A percentile compares a stretch with the other conserved stretches of the same genome.
phyloP scores from a whole-genome alignment of 1,140 invertebrate species.

The Drosophila littoralis region DNA sequence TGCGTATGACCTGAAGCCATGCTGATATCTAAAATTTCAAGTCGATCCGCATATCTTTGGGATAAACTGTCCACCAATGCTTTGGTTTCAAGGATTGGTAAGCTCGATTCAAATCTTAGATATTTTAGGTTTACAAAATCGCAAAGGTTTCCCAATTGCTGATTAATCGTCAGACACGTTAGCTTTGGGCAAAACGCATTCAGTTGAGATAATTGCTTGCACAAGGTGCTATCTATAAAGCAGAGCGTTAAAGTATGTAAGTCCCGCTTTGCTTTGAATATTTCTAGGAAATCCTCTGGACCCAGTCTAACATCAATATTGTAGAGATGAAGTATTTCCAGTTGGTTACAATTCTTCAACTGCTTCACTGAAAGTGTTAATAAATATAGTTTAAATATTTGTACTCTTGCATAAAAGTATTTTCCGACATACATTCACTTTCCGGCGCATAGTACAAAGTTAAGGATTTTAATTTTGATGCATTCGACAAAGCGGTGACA shows the following conservation, averaged over 20 bases:
- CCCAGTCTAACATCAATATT: background rate
- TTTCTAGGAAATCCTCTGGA: conserved; percentile 8
- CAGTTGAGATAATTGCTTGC: background rate
- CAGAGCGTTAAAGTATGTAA: conserved; percentile 8
- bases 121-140: conserved; percentile 17
- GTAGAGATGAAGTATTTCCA: conserved; percentile 13
- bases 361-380: background rate
- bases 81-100: background rate
- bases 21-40: conserved; percentile 20
- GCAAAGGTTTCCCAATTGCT: background rate
- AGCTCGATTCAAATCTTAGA: conserved; percentile 1
- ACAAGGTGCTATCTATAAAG: background rate
- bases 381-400: background rate
- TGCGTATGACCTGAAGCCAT: background rate
- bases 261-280: conserved; percentile 1
- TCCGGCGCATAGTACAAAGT: conserved; percentile 4
- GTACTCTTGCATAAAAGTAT: background rate
- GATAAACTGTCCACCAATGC: background rate
- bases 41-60: conserved; percentile 13
- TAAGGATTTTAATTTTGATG: conserved; percentile 4
- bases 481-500: background rate
- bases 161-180: conserved; percentile 11
- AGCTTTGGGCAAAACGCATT: conserved; percentile 6
- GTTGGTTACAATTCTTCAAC: conserved; percentile 7
- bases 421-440: conserved; percentile 16